A percentile compares a stretch with the other conserved stretches of the same genome.
Conservation (phyloP, 2,113 vertebrate species). For the Macrotus californicus region DNA sequence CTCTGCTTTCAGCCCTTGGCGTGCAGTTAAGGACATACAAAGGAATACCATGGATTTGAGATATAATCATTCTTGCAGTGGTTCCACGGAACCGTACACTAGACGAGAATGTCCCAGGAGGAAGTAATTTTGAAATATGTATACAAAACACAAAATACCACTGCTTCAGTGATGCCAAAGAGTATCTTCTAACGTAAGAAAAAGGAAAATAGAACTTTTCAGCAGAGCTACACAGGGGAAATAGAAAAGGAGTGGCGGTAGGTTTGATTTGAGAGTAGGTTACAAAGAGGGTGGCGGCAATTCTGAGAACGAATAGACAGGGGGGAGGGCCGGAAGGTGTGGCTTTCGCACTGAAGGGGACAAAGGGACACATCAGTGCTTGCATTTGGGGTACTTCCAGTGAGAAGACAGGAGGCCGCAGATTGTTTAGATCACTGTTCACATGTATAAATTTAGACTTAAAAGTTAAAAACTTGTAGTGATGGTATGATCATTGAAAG, state of each 20-base stretch:
- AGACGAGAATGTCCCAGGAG: neutral
- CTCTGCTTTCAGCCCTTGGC: neutral
- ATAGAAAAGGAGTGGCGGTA: neutral
- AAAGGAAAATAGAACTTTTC: neutral
- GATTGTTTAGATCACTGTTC: neutral
- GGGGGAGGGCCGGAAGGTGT: neutral
- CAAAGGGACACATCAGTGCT: neutral
- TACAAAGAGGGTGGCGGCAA: neutral
- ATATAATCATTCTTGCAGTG: neutral
- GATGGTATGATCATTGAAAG: neutral
- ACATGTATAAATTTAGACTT: neutral
- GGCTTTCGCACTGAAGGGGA: neutral
- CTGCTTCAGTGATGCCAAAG: neutral
- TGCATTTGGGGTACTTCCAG: neutral
- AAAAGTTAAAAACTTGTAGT: neutral
- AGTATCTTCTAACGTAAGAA: neutral
- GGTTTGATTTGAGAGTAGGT: neutral
- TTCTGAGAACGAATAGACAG: neutral
- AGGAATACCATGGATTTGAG: neutral
- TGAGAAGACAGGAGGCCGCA: neutral
- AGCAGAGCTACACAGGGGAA: neutral
- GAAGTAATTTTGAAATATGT: neutral
- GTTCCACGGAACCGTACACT: neutral
- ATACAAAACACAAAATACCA: neutral
- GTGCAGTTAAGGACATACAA: neutral